Evolutionary conservation across 2,888 invertebrate species (phyloP), one percentile per base, ranked within the genome.

Genomic region (Horisme vitalbata): DNA sequence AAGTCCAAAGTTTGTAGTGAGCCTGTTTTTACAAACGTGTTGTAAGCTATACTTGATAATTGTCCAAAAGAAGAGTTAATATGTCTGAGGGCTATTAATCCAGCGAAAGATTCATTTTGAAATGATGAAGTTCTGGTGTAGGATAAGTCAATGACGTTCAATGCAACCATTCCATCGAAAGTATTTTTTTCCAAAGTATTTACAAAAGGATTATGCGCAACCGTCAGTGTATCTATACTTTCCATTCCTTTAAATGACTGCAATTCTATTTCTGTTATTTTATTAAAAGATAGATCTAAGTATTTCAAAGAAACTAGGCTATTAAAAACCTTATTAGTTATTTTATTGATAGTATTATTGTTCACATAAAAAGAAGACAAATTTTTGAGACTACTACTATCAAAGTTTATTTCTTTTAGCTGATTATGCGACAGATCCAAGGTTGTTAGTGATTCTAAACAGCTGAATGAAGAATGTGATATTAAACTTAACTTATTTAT

Each of bases 41-140:
- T 54, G 36, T 47, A 54, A 23, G 35, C 52, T 24, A 62, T 41
- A 14, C 13, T 33, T 0, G 41, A 10, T 36, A 62, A 44, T 24
- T 57, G 48, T 10, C 62, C 53, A 41, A 24, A 47, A 20, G 62
- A 49, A 6, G 52, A 41, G 36, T 62, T 57, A 1, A 62, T 8
- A 20, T 39, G 11, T 6, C 18, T 43, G 0, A 59, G 35, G 10
- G 41, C 21, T 15, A 15, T 7, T 8, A 55, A 31, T 20, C 52
- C 52, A 8, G 46, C 39, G 41, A 57, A 57, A 0, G 57, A 57
- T 20, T 34, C 38, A 35, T 57, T 57, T 53, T 46, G n/a, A 21
- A 41, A 53, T 8, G 12, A 12, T 1, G 27, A 15, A 2, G 48
- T 53, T 27, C 45, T 52, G 1, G 36, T 49, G 23, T 3, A 34